Base-by-base conservation (phyloP, 2,113 vertebrate species). In the Ia io region DNA sequence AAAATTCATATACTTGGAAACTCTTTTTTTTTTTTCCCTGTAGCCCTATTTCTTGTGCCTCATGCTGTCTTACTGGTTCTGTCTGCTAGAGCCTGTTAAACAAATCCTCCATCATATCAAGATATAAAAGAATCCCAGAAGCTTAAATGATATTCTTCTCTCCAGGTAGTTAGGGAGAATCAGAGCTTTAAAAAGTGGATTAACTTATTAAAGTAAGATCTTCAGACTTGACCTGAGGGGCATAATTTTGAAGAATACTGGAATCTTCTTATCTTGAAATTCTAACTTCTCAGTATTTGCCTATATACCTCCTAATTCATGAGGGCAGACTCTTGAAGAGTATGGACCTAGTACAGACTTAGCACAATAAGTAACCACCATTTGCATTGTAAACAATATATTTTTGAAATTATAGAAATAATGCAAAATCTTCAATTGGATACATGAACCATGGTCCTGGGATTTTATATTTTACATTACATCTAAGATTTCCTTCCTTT, bases 131-230 rank as follows among this genome's bases (percentile, higher is more conserved):
- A 89, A 93, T 23, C 32, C 30, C 11, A 37, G 14, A 4, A 59
- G 1, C 20, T 83, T 84, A 78, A 67, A 32, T 40, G 13, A 6
- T n/a, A n/a, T 4, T 71, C 3, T 20, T 90, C 53, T 93, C 73
- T 17, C 28, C 40, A 77, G 10, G 6, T 69, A 6, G 3, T 49
- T 89, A 91, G 53, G 78, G 9, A 69, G 35, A 87, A 87, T 53
- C 63, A 69, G 80, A 85, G 17, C 35, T 84, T 61, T 82, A 44
- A 74, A 71, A 85, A 30, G 11, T 37, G 25, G 6, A 77, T 88
- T 88, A 51, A 76, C 44, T 63, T 73, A 78, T 77, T 67, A 71
- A 78, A 73, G 20, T 84, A 70, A 76, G n/a, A 76, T 77, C 16
- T 84, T 94, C 28, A 80, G 40, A 95, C 70, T 47, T 22, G 32